Evolutionary conservation across 2,888 invertebrate genomes (phyloP).

Genomic region (Agrotis clavis): DNA sequence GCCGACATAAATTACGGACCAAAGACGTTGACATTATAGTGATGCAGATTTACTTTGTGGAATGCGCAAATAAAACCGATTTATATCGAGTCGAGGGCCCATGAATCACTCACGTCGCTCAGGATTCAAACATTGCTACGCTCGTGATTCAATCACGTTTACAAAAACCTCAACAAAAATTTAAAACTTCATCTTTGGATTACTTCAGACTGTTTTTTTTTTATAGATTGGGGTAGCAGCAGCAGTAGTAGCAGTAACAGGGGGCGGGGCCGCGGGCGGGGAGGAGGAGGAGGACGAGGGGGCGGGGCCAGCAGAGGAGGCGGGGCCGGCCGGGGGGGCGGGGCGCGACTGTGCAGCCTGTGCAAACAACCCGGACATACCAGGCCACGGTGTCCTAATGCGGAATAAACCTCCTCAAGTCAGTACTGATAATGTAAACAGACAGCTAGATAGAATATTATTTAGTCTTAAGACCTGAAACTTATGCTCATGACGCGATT

Average conservation of each 20-base stretch:
- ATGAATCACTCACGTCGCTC: no score
- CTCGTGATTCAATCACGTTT: no score
- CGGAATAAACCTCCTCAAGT: conserved; percentile 17
- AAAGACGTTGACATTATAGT: neutral
- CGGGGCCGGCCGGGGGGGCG: conserved; percentile 63
- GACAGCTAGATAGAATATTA: neutral
- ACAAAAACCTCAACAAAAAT: neutral
- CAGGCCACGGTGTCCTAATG: conserved; percentile 90
- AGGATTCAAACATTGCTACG: no score
- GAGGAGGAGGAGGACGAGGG: conserved; percentile 56
- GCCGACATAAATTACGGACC: neutral
- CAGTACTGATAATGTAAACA: neutral
- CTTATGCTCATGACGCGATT: no score
- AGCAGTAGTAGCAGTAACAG: conserved; percentile 60
- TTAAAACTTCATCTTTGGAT: neutral
- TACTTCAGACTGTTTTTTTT: neutral
- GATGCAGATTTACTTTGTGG: no score
- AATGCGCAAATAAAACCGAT: no score
- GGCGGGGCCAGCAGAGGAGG: conserved; percentile 56
- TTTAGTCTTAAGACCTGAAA: no score
- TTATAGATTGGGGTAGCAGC: conserved; percentile 60
- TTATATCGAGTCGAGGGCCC: no score
- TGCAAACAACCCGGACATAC: conserved; percentile 94
- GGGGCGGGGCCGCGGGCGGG: conserved; percentile 72
- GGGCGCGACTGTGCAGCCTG: conserved; percentile 92